Conservation (phyloP, 2,888 invertebrate genomes). For the Tinea pellionella region DNA sequence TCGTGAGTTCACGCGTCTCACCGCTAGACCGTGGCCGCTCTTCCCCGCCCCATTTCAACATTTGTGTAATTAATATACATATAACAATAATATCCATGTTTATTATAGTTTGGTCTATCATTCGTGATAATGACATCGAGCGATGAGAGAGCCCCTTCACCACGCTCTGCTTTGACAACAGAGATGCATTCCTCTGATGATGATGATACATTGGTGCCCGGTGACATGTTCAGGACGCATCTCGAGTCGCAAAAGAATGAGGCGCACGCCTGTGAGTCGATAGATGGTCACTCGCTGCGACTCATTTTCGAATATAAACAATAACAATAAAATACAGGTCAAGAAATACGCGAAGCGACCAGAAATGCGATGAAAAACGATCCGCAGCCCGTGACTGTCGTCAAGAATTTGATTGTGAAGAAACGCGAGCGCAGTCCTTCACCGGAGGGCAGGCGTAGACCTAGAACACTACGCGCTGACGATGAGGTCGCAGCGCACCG, state of each 20-base stretch:
- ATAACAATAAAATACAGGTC: not conserved
- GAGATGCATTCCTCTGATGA: slow-evolving; percentile 59
- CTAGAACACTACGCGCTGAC: not conserved
- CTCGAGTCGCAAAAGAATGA: slow-evolving; percentile 31
- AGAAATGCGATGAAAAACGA: not conserved
- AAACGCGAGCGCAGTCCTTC: not conserved
- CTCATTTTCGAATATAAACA: too few species aligned
- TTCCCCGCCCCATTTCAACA: too few species aligned
- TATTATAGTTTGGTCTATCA: slow-evolving; percentile 78
- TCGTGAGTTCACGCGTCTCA: too few species aligned
- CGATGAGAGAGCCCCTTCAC: slow-evolving; percentile 33
- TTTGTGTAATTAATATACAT: not conserved
- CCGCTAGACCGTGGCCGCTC: too few species aligned
- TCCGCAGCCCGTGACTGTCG: not conserved
- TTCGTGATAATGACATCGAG: slow-evolving; percentile 70
- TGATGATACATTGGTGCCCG: slow-evolving; percentile 68
- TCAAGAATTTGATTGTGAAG: not conserved
- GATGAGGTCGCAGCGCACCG: not conserved
- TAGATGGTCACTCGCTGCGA: too few species aligned
- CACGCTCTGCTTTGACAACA: not conserved
- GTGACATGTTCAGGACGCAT: slow-evolving; percentile 70
- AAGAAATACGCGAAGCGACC: not conserved
- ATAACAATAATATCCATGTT: not conserved
- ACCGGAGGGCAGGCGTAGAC: not conserved
- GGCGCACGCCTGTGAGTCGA: too few species aligned